Evolutionary conservation across 1,140 invertebrate species (phyloP).

Genomic region (Atta colombica): DNA sequence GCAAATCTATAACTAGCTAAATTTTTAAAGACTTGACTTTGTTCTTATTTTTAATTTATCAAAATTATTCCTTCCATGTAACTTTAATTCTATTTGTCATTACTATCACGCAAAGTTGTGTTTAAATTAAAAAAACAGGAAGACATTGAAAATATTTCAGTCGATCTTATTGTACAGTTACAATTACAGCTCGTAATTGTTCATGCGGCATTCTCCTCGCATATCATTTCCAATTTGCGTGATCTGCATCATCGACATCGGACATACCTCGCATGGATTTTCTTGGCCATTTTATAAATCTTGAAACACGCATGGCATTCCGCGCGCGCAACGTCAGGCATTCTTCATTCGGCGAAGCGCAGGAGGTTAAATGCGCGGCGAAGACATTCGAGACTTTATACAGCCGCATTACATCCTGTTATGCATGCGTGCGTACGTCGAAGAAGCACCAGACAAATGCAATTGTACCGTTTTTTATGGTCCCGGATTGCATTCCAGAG

Average conservation of each 20-base stretch:
- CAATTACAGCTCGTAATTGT: constrained; percentile 26
- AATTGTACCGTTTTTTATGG: constrained; percentile 70
- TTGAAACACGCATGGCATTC: constrained; percentile 38
- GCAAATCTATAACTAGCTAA: too few relatives aligned
- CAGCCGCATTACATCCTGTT: constrained; percentile 60
- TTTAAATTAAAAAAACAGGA: neutral
- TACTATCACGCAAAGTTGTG: neutral
- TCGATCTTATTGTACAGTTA: neutral
- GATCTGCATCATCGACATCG: constrained; percentile 47
- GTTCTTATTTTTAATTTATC: too few relatives aligned
- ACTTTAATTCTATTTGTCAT: neutral
- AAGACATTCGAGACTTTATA: constrained; percentile 56
- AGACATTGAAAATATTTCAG: neutral
- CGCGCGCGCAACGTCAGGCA: constrained; percentile 58
- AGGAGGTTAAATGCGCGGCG: constrained; percentile 44
- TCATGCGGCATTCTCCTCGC: neutral
- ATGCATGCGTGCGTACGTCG: constrained; percentile 29
- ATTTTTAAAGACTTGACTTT: too few relatives aligned
- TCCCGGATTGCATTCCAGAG: constrained; percentile 57
- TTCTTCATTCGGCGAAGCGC: constrained; percentile 56
- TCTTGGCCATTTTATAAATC: constrained; percentile 53
- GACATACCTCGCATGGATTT: constrained; percentile 20
- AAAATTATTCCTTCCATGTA: too few relatives aligned
- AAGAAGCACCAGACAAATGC: constrained; percentile 65
- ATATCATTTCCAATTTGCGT: constrained; percentile 38